Evolutionary conservation across 2,888 invertebrate genomes (phyloP), one percentile per base, ranked within the genome.

Genomic region (Furcula furcula): DNA sequence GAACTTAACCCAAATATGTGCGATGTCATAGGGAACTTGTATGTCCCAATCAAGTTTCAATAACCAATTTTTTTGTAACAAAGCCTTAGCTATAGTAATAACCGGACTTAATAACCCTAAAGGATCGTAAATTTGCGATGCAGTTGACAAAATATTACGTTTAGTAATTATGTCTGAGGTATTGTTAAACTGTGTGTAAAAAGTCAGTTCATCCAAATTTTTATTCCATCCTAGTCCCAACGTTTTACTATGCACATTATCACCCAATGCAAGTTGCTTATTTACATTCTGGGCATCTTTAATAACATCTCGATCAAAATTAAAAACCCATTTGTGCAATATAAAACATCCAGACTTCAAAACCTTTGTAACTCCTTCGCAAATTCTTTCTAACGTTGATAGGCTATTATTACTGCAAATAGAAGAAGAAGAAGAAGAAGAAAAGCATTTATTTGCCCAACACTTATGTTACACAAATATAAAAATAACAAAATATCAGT

Each of bases 281-380:
- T 14, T 5, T n/a, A 14, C n/a, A 2, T 4, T 4, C 2, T 9
- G 4, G 1, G 27, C 3, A 5, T 27, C 13, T 2, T 1, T 10
- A 6, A 4, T 2, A 1, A 2, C 1, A 6, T 3, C 27, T 3
- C 5, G 1, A 1, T 27, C 27, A 22, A 22, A 27, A 9, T 34
- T 34, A 13, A 15, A 39, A 10, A 29, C 16, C 39, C 39, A 34
- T 11, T 39, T 39, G 7, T 31, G 10, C 2, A 36, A 10, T n/a
- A 11, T 5, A 14, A 36, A 32, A 20, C 32, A 16, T 6, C 9
- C 36, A 1, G 23, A 18, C 4, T 29, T 1, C 14, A 36, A 13
- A 1, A 15, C 21, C 1, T 14, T n/a, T 2, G 0, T 26, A 2
- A 10, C 16, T 1, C 10, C 9, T 10, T 31, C 11, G 9, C 36